These are phyloP conservation scores for Steinernema khuongi DNA, from an alignment of 1,140 invertebrate species.

Conservation along the genomic window DNA sequence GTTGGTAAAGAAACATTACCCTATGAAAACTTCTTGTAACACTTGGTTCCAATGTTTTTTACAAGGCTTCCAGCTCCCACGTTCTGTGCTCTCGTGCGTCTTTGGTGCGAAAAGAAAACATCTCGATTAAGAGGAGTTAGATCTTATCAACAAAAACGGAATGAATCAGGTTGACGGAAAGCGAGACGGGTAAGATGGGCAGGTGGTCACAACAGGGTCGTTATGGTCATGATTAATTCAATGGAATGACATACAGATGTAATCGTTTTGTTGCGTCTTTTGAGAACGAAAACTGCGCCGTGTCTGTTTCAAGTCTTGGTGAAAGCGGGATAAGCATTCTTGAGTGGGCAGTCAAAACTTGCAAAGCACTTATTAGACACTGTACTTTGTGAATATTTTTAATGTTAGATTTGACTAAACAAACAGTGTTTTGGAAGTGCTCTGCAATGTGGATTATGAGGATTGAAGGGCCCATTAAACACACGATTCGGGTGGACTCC, in stretches of 20 bases:
- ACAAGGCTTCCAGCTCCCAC: too few relatives aligned
- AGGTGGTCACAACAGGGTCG: too few relatives aligned
- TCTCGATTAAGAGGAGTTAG: too few relatives aligned
- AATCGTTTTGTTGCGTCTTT: conserved; percentile 26
- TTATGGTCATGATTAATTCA: neutral
- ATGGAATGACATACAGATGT: neutral
- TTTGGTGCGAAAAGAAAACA: neutral
- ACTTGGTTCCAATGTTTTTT: too few relatives aligned
- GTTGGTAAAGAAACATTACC: too few relatives aligned
- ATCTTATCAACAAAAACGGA: too few relatives aligned
- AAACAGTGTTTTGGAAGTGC: conserved; percentile 14
- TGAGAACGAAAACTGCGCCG: too few relatives aligned
- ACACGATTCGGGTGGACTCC: conserved; percentile 10
- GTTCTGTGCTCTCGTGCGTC: neutral
- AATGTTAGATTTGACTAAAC: conserved; percentile 6
- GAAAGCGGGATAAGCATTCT: too few relatives aligned
- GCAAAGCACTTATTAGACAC: conserved; percentile 5
- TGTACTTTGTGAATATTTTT: conserved; percentile 16
- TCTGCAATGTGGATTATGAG: conserved; percentile 25
- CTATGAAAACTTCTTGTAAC: too few relatives aligned
- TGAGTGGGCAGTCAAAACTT: neutral
- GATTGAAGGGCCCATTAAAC: conserved; percentile 19
- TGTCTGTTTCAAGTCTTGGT: too few relatives aligned
- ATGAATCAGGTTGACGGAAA: neutral
- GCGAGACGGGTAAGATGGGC: neutral